Evolutionary conservation across 2,797 vertebrate species (phyloP), one percentile per base, ranked within the genome.

Genomic region (Oreochromis mossambicus): DNA sequence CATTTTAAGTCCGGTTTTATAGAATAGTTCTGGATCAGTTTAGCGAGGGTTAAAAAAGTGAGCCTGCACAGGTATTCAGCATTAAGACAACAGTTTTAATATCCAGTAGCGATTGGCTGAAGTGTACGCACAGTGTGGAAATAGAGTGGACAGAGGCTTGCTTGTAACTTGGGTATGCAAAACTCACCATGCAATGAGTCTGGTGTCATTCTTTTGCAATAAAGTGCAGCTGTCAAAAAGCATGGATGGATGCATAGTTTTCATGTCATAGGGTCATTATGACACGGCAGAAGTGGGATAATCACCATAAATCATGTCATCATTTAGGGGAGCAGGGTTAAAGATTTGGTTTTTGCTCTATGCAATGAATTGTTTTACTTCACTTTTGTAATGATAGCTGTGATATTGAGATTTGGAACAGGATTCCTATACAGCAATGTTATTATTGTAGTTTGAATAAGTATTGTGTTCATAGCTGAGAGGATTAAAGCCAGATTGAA

Each of bases 101-200:
- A 19, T 48, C 14, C 41, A 29, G 1, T 0, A 48, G 9, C 1
- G 2, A 38, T 63, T 13, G 58, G 34, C 15, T 73, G 68, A 73
- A 32, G 38, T 66, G 61, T 66, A 66, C 34, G 0, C 66, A 17
- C 24, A 7, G 14, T 2, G 68, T 19, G 21, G 41, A 73, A 29
- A 48, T 43, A 12, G 24, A 48, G 68, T 73, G 43, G 43, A 73
- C 10, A 32, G 15, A 73, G 68, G 15, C 43, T 73, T 48, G 41
- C 24, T 1, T 48, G 68, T 73, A 73, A 48, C 68, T 29, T 12
- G 11, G 68, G 43, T 1, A 29, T 48, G 68, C 43, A 73, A 29
- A 73, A 19, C 24, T 29, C 68, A 48, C 9, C 43, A 32, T 48
- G 9, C 43, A 6, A 19, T 0, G 68, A 73, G 24, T 73, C 24